Evolutionary conservation across 2,888 invertebrate genomes (phyloP), one percentile per base, ranked within the genome.

Genomic region (Sesia bembeciformis): DNA sequence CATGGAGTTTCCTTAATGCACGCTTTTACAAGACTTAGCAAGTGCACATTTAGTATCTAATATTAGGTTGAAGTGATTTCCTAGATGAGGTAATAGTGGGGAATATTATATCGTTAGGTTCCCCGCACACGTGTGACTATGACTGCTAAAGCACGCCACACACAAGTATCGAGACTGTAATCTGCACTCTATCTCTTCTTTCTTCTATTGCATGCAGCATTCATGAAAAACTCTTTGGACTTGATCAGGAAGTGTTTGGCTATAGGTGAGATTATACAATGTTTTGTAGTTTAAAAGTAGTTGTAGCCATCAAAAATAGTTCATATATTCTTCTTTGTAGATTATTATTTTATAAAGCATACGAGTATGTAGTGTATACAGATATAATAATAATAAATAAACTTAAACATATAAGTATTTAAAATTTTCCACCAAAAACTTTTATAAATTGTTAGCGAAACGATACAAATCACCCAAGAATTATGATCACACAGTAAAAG

Each of bases 161-260:
- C 77, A 64, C 63, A 70, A 64, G 62, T 64, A 61, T 68, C 59
- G 59, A 58, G 56, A 62, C 62, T 72, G 65, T 72, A 70, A 72
- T 77, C 72, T 79, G 87, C 89, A 87, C 89, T 85, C 84, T 88
- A 84, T 84, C 73, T 80, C 75, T 81, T 77, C 82, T 81, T 62
- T 84, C 81, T 86, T 87, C 81, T 81, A 84, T 91, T 92, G 93
- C 93, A 93, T 93, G 93, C 94, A 94, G 94, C 93, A 92, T 93
- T 86, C 93, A 93, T 90, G 94, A 94, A 85, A 93, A 93, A 89
- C 92, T 94, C 72, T 94, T 94, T 91, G 94, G 94, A 92, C 92
- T 94, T 88, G 93, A 93, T 81, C 93, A 93, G 90, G 94, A 94
- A 84, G 93, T 93, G 70, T 94, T 92, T 91, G 93, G 92, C 87